Evolutionary conservation across 35 echinoderm and acorn worm genomes (phyloP), one percentile per base, ranked within the genome.

Genomic region (Acanthaster planci): DNA sequence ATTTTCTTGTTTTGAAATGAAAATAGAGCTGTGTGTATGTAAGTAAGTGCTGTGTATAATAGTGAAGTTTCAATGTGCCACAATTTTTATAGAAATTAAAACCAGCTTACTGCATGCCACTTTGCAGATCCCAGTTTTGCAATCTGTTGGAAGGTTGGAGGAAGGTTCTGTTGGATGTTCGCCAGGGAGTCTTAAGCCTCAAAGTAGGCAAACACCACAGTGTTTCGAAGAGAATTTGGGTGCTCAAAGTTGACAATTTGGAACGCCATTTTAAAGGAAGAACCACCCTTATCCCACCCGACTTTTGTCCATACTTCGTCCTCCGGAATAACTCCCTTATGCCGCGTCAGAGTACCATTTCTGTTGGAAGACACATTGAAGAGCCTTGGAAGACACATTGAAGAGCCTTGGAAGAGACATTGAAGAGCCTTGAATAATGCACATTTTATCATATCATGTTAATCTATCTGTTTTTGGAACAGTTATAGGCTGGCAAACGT

Each of bases 221-320:
- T 88, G 67, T 92, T 88, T 17, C 23, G 42, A 12, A 64, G 59
- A 39, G 84, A 52, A 76, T 92, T 87, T 37, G 90, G 84, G 4
- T 55, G 34, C 2, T 26, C n/a, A 18, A 53, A 47, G 38, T 88
- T 92, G 26, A 21, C 2, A 18, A 82, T 58, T 82, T 92, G 85
- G 8, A 87, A 77, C 77, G 82, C 55, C 40, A 76, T 21, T 76
- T 92, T 92, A 52, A 92, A 87, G 21, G 54, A 87, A 21, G 78
- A 78, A 37, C 85, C 84, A 32, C 90, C 78, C 39, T 88, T 81
- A 44, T 88, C 55, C 4, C 84, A n/a, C 37, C 89, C 89, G 16
- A 91, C 67, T 60, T 92, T 87, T 5, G 87, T 40, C 90, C 84
- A 92, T 29, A 88, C 39, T 29, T 87, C 53, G 19, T 86, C 37